These are phyloP conservation scores for Odocoileus hemionus DNA, from an alignment of 2,113 vertebrate species.

Conservation along the genomic window DNA sequence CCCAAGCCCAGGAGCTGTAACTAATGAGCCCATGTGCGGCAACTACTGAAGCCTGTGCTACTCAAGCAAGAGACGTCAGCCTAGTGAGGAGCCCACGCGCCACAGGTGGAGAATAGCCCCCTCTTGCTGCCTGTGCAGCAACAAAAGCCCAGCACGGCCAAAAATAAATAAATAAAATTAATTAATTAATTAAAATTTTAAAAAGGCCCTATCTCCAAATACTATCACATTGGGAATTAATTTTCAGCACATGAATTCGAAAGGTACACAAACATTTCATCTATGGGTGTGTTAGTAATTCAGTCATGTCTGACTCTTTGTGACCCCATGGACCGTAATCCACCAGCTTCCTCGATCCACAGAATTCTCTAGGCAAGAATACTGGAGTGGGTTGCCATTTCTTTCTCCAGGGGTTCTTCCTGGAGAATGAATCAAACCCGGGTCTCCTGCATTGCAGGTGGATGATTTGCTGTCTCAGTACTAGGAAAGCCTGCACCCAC, in stretches of 20 bases:
- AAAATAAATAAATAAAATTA: not conserved
- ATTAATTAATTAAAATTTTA: not conserved
- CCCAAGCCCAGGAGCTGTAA: not conserved
- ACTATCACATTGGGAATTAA: not conserved
- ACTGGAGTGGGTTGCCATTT: not conserved
- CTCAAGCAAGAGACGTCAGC: not conserved
- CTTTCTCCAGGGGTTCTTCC: not conserved
- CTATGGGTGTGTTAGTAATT: not conserved
- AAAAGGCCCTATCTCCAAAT: not conserved
- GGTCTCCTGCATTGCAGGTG: not conserved
- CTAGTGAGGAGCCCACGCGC: not conserved
- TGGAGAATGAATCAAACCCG: fast-evolving
- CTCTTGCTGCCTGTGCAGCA: not conserved
- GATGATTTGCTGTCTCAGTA: not conserved
- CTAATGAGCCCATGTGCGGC: fast-evolving
- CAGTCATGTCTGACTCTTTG: not conserved
- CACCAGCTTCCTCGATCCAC: not conserved
- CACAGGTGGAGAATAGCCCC: not conserved
- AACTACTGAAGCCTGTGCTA: not conserved
- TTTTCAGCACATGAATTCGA: not conserved
- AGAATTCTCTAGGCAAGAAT: not conserved
- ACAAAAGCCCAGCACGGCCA: not conserved
- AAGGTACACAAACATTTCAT: not conserved
- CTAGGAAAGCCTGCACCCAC: not conserved
- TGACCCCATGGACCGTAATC: not conserved